Base-by-base conservation (phyloP, 1,140 invertebrate genomes). In the Marisa cornuarietis region DNA sequence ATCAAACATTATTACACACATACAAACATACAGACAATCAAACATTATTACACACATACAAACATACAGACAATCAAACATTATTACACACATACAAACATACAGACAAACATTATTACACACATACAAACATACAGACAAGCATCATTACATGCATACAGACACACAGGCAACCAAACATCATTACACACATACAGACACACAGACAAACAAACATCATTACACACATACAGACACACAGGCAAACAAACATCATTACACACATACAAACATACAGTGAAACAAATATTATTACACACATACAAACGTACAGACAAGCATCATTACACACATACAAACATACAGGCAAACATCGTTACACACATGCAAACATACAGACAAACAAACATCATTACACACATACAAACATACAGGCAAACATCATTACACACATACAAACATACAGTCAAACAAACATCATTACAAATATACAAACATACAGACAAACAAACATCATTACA, bases 401-500 rank as follows among this genome's bases (percentile, higher is more conserved):
- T 14, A 75, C 73, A 61, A 0, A 75, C 61, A 63, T 24, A 63
- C 20, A 75, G 42, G 3, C 61, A 22, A 18, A 13, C 2, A 61
- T 26, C 13, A 10, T 6, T 26, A 75, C 73, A 42, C 9, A 61
- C 31, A 65, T 26, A 65, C 11, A 26, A 2, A 76, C 24, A 65
- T 3, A 42, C 22, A 42, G 8, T n/a, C 13, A 76, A 22, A 11
- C 51, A 58, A 6, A 77, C 76, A 68, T 31, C 14, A 26, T n/a
- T 61, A 77, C 62, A 68, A n/a, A 77, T 26, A 54, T n/a, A 77
- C 24, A 10, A 13, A 68, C 51, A 22, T 49, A 77, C 42, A 77
- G 62, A 18, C 20, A 62, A 24, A 7, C 51, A 76, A 3, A 13
- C 2, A 61, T 26, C 13, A 10, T 6, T 26, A 75, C 73, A 42